Conservation (phyloP, 2,888 invertebrate genomes). For the Hetaerina titia region DNA sequence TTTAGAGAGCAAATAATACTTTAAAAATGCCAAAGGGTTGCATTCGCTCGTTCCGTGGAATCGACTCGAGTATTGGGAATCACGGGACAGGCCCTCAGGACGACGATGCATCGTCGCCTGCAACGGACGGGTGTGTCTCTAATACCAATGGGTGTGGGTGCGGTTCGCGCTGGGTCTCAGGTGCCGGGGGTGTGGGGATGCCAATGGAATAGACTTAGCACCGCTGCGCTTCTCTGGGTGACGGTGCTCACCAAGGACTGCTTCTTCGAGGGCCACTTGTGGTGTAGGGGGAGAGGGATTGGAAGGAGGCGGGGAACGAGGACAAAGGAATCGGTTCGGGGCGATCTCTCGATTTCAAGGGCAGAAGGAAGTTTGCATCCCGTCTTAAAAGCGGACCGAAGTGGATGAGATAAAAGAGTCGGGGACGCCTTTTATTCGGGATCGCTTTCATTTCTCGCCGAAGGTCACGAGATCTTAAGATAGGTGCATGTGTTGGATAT, state of each 20-base stretch:
- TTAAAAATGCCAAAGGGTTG: no score
- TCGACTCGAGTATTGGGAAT: no score
- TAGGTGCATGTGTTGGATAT: not conserved
- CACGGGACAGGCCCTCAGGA: no score
- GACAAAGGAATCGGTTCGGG: not conserved
- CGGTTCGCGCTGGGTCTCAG: no score
- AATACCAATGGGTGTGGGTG: no score
- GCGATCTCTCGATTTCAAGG: not conserved
- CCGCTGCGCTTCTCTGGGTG: no score
- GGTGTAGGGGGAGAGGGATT: not conserved
- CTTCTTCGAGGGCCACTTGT: not conserved
- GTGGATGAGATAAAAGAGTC: not conserved
- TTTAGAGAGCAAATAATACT: no score
- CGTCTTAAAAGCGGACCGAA: not conserved
- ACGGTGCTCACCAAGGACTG: not conserved
- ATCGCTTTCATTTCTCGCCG: not conserved
- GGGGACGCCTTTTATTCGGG: not conserved
- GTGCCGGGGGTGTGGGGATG: no score
- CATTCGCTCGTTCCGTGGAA: no score
- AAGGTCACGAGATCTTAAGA: not conserved
- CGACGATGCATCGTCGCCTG: no score
- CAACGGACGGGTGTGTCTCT: no score
- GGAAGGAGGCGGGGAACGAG: not conserved
- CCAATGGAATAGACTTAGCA: no score
- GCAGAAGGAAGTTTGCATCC: conserved; percentile 20